These are phyloP conservation scores for Pristionchus pacificus DNA, from an alignment of 1,140 invertebrate genomes.

Conservation along the genomic window DNA sequence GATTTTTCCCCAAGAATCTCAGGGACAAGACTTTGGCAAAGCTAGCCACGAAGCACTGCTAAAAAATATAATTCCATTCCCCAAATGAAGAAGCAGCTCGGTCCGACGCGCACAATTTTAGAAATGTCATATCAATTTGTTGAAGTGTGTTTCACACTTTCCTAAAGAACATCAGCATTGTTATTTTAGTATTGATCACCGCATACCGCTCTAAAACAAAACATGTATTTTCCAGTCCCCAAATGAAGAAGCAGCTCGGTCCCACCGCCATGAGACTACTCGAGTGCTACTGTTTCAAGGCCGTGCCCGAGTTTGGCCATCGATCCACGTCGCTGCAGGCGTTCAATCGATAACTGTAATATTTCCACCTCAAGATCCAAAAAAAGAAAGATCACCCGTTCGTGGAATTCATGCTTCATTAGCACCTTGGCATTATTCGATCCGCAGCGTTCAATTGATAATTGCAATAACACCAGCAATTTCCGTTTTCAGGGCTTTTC, in stretches of 20 bases:
- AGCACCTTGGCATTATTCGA: no score
- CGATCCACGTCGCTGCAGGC: conserved; percentile 32
- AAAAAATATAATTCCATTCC: conserved; percentile 36
- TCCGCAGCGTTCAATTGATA: no score
- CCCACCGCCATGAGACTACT: conserved; percentile 54
- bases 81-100: conserved; percentile 57
- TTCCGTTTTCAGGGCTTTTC: no score
- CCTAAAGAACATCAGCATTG: no score
- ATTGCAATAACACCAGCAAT: no score
- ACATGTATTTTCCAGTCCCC: conserved; percentile 39
- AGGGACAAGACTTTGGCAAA: not conserved
- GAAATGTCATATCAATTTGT: no score
- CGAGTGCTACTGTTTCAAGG: conserved; percentile 57
- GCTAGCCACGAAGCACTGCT: not conserved
- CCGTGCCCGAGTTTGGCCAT: conserved; percentile 55
- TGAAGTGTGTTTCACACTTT: no score
- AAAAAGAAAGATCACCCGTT: not conserved
- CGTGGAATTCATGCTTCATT: no score
- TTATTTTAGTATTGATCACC: not conserved
- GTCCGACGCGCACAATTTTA: no score
- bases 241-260: conserved; percentile 57
- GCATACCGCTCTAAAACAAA: not conserved
- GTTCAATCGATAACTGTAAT: not conserved
- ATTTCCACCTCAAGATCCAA: not conserved
- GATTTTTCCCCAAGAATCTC: no score